These are phyloP conservation scores for Sebastes variabilis DNA, from an alignment of 2,797 vertebrate genomes.

Conservation along the genomic window DNA sequence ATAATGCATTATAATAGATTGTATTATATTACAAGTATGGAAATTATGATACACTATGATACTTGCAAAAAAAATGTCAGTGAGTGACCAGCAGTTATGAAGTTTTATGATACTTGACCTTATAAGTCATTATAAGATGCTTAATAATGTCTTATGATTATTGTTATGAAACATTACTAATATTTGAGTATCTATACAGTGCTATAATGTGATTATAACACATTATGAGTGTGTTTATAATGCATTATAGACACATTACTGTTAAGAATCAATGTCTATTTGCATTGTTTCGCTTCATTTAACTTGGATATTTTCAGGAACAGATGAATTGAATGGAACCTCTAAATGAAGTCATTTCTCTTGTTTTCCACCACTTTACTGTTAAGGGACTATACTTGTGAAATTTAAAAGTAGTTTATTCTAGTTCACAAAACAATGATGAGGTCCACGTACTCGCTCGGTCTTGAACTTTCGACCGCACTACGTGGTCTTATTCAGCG, in stretches of 20 bases:
- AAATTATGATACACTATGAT: too few species aligned
- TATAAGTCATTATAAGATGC: too few species aligned
- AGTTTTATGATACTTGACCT: too few species aligned
- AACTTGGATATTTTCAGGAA: not conserved
- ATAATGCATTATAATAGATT: too few species aligned
- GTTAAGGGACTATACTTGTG: not conserved
- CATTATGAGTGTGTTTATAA: not conserved
- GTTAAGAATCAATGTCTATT: not conserved
- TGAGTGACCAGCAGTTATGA: too few species aligned
- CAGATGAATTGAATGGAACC: not conserved
- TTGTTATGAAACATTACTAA: too few species aligned
- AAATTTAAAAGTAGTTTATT: not conserved
- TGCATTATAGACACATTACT: too few species aligned
- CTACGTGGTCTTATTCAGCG: not conserved
- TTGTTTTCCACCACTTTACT: not conserved
- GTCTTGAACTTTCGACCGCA: not conserved
- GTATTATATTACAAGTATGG: too few species aligned
- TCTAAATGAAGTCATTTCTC: not conserved
- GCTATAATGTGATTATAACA: not conserved
- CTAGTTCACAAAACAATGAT: not conserved
- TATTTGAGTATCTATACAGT: not conserved
- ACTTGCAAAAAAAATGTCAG: too few species aligned
- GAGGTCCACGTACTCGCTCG: not conserved
- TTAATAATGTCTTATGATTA: not conserved
- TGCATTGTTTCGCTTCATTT: not conserved